Evolutionary conservation across 1,140 invertebrate genomes (phyloP).

Genomic region (Drosophila novamexicana): DNA sequence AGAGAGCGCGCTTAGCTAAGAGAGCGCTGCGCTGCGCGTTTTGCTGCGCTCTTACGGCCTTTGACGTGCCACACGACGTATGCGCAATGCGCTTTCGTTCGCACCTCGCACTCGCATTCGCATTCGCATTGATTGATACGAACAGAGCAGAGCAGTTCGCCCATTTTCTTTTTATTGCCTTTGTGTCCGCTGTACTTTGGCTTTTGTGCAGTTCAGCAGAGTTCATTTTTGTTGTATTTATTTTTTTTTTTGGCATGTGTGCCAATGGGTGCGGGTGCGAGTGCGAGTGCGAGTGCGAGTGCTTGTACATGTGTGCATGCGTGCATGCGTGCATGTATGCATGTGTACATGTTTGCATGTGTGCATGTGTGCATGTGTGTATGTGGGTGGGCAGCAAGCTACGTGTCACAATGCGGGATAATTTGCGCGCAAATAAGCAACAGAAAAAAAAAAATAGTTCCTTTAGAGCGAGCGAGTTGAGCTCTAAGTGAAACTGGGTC

Average conservation of each 20-base stretch:
- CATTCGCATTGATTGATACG: slow-evolving; percentile 75
- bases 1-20: slow-evolving; percentile 22
- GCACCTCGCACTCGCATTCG: slow-evolving; percentile 16
- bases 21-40: not conserved
- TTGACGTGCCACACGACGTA: slow-evolving; percentile 57
- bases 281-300: slow-evolving; percentile 15
- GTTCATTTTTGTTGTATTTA: slow-evolving; percentile 49
- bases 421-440: not conserved
- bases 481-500: slow-evolving; percentile 14
- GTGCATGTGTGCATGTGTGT: slow-evolving; percentile 6
- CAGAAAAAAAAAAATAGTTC: not conserved
- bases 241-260: slow-evolving; percentile 41
- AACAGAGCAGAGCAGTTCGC: slow-evolving; percentile 8
- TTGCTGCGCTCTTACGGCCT: slow-evolving; percentile 22
- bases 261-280: slow-evolving; percentile 22
- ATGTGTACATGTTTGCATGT: not conserved
- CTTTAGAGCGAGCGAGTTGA: slow-evolving; percentile 3
- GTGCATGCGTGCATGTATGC: slow-evolving; percentile 8
- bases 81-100: slow-evolving; percentile 56
- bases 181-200: slow-evolving; percentile 70
- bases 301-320: not conserved
- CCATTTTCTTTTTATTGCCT: slow-evolving; percentile 47
- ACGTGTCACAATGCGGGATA: slow-evolving; percentile 56
- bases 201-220: slow-evolving; percentile 63
- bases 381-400: slow-evolving; percentile 3